Base-by-base conservation (phyloP, 2,888 invertebrate genomes). In the Andrena trimmerana region DNA sequence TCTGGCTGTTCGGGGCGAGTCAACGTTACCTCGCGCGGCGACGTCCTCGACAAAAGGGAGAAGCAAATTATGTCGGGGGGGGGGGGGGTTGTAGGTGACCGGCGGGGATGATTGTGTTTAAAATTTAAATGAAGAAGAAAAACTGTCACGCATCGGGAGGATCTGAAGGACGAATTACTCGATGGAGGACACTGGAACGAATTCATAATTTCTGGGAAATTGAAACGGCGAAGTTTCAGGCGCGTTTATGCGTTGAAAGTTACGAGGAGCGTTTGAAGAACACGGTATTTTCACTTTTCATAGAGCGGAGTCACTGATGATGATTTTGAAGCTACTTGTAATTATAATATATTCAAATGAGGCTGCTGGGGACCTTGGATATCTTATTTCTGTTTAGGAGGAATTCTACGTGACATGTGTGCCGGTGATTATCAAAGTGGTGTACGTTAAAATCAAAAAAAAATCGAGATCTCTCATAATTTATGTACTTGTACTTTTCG, bases 71-170 rank as follows among this genome's bases (percentile, higher is more conserved):
- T 72, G 42, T 48, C 4, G 42, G 13, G 36, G 4, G 8, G 50
- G 20, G 20, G 20, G 20, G 20, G 20, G 20, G 20, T 13, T 27
- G 29, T 24, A 54, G 33, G 16, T 70, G 24, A 29, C 36, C 16
- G 72, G 36, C 33, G n/a, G 16, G 42, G 31, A 48, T 60, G 42
- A n/a, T n/a, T n/a, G 33, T n/a, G 50, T 52, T 72, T 33, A 63
- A 72, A 72, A 72, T 72, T 72, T 72, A 72, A 72, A 72, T 63
- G 63, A 54, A 62, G 29, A 50, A 3, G 52, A 24, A 16, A 24
- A 33, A 60, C 62, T 60, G 50, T 60, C 67, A 75, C 16, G 75
- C 33, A 62, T 57, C 72, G 27, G 50, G 69, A 70, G 27, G 31
- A 59, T 54, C 24, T 36, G 31, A 54, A 29, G 20, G 54, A 70